Conservation (phyloP, 2,797 vertebrate genomes). For the Margarornis squamiger region DNA sequence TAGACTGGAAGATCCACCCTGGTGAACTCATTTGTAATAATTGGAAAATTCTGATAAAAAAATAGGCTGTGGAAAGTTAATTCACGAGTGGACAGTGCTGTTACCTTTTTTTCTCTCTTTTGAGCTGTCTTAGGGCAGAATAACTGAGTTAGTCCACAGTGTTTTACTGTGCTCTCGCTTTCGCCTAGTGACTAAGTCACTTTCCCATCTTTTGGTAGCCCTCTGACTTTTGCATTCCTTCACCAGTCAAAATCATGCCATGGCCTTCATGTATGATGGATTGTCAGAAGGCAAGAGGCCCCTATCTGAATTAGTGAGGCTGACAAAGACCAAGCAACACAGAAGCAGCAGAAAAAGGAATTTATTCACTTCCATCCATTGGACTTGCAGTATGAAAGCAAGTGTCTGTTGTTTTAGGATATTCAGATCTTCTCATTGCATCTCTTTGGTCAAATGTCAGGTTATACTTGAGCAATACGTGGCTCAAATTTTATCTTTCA, state of each 20-base stretch:
- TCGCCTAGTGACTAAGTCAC: background rate
- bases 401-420: background rate
- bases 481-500: background rate
- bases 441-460: background rate
- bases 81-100: background rate
- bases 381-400: background rate
- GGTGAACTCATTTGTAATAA: background rate
- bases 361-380: background rate
- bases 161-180: background rate
- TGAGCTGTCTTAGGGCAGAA: background rate
- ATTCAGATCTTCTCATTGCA: background rate
- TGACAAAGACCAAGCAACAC: background rate
- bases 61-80: background rate
- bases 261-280: background rate
- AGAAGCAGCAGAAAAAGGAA: background rate
- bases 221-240: background rate
- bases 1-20: background rate
- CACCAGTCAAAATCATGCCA: background rate
- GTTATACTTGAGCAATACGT: background rate
- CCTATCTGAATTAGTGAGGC: background rate
- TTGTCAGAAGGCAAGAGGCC: background rate
- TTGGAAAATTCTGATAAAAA: background rate
- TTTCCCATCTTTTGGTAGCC: background rate
- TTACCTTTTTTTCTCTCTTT: background rate
- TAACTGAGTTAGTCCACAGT: background rate